Base-by-base conservation (phyloP, 2,888 invertebrate genomes). In the Callyntrura guangdongensis region DNA sequence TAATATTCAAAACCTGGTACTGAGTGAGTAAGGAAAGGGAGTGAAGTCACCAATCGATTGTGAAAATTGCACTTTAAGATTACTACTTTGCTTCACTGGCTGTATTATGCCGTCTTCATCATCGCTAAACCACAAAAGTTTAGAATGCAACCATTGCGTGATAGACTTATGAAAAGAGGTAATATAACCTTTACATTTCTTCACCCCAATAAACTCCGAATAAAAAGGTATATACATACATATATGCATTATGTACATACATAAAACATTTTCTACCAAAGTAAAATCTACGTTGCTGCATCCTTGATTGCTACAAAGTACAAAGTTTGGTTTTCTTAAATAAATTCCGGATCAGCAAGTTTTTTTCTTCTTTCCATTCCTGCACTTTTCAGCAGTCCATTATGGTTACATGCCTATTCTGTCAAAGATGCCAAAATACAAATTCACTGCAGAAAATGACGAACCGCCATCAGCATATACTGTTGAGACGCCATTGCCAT, bases 291-390 rank as follows among this genome's bases (percentile, higher is more conserved):
- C 22, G 20, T 61, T n/a, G 61, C n/a, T 20, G 22, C 61, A 61
- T 61, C 61, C 36, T 36, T 36, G 36, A 36, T 36, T 4, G 36
- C 6, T 6, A 36, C 6, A 36, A 36, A 36, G n/a, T n/a, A n/a
- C n/a, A n/a, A 36, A 36, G 36, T 36, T 36, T 36, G 36, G 36
- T 2, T 36, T 36, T 36, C 36, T 36, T 36, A 59, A 6, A 67
- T 14, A 74, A 74, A 74, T 79, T 79, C 79, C 4, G 56, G 79
- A 22, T 79, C 79, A 25, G 79, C 79, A 74, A 74, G 45, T 74
- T 74, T 74, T 74, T 74, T 9, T 6, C 17, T 47, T 49, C 3
- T 5, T 17, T 36, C 36, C 36, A 0, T 67, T 22, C 22, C 27
- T 9, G 20, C 27, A 14, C 36, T 4, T 67, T 22, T 67, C 27